Percentiles rank a stretch among this genome's conserved stretches.
Evolutionary conservation across 2,113 vertebrate species (phyloP).

Genomic region (Hypocryptadius cinnamomeus): DNA sequence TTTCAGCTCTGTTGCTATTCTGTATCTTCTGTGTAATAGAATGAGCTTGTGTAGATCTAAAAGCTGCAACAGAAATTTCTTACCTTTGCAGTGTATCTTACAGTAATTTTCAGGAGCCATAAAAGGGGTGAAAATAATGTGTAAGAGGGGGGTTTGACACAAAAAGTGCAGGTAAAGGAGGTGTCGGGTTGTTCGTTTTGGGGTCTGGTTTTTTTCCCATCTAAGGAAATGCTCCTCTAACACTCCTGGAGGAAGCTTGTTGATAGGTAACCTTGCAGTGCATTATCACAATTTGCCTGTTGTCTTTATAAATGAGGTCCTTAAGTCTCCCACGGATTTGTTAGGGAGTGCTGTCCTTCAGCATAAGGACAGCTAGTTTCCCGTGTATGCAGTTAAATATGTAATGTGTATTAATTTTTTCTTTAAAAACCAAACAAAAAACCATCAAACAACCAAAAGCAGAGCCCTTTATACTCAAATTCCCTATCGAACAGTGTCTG

Average conservation of each 20-base stretch:
- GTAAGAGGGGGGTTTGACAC: background rate
- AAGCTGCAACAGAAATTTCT: background rate
- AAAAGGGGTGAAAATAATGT: background rate
- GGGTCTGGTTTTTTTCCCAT: rapidly evolving
- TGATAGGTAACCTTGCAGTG: background rate
- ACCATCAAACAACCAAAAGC: background rate
- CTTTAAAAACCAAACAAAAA: background rate
- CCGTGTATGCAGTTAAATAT: background rate
- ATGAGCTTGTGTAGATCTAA: background rate
- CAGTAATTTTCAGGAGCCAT: background rate
- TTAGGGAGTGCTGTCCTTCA: background rate
- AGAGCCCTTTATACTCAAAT: background rate
- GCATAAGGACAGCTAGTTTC: background rate
- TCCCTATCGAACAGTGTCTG: background rate
- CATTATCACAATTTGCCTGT: background rate
- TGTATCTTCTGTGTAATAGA: background rate
- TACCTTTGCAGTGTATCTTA: background rate
- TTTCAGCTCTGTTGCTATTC: background rate
- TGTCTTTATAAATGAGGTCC: background rate
- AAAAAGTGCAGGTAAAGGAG: background rate
- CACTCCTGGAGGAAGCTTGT: background rate
- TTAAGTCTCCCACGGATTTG: background rate
- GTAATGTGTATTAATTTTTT: background rate
- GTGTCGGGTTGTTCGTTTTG: background rate
- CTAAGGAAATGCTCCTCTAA: background rate